These are phyloP conservation scores for Brenthis hecate DNA, from an alignment of 2,888 invertebrate genomes.

Conservation along the genomic window DNA sequence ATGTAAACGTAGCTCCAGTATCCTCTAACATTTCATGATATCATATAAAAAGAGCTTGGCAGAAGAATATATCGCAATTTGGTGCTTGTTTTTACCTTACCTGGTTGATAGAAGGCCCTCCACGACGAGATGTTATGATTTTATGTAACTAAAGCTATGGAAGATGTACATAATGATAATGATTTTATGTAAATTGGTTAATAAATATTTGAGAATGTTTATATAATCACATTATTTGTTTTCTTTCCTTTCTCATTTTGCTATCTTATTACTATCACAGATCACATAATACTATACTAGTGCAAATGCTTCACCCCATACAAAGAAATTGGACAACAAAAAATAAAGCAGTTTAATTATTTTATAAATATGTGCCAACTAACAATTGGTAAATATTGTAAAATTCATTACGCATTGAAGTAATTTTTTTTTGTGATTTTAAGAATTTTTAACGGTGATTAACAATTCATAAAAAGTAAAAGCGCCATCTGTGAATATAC, in stretches of 20 bases:
- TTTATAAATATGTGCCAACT: too few species aligned
- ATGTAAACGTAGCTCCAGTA: conserved; percentile 17
- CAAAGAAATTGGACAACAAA: too few species aligned
- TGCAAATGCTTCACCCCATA: too few species aligned
- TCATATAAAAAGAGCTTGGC: conserved; percentile 64
- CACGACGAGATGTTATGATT: conserved; percentile 76
- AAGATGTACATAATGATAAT: conserved; percentile 80
- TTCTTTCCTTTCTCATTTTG: conserved; percentile 41
- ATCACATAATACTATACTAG: too few species aligned
- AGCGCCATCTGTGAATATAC: too few species aligned
- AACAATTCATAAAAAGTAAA: too few species aligned
- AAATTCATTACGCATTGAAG: too few species aligned
- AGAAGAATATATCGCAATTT: conserved; percentile 72
- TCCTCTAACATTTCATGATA: conserved; percentile 4
- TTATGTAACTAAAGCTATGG: conserved; percentile 78
- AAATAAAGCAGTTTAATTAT: too few species aligned
- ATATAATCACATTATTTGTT: conserved; percentile 72
- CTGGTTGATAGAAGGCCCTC: conserved; percentile 80
- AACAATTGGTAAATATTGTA: too few species aligned
- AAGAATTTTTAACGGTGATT: too few species aligned
- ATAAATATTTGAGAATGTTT: conserved; percentile 83
- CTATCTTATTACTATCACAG: too few species aligned
- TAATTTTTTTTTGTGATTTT: too few species aligned
- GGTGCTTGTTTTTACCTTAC: conserved; percentile 75
- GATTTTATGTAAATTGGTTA: conserved; percentile 83